These are phyloP conservation scores for Ganaspis sp. DNA, from an alignment of 1,140 invertebrate genomes.

Conservation along the genomic window DNA sequence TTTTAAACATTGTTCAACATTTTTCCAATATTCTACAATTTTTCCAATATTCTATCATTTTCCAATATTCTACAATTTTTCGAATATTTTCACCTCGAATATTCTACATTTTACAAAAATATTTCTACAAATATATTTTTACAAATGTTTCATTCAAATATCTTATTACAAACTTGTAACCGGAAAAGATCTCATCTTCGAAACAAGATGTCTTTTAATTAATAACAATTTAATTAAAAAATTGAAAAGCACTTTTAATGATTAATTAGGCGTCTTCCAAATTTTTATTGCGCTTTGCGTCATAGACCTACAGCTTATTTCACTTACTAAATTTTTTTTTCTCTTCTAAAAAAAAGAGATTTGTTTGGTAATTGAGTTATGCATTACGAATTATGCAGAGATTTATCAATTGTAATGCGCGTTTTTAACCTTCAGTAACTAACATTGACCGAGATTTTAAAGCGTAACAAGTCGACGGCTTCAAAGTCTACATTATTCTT, in stretches of 20 bases:
- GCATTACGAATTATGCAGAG: constrained; percentile 21
- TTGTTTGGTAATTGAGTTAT: constrained; percentile 18
- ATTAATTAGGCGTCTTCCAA: background rate
- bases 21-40: background rate
- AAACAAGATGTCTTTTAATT: too few relatives aligned
- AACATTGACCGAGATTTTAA: background rate
- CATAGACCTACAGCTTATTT: background rate
- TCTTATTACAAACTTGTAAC: too few relatives aligned
- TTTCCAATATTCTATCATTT: too few relatives aligned
- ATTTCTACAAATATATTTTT: too few relatives aligned
- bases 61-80: too few relatives aligned
- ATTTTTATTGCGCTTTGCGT: constrained; percentile 2
- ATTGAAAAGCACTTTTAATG: too few relatives aligned
- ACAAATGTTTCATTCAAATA: too few relatives aligned
- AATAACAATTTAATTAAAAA: too few relatives aligned
- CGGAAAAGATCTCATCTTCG: too few relatives aligned
- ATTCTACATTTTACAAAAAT: too few relatives aligned
- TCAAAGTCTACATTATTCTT: constrained; percentile 12
- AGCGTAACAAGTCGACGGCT: constrained; percentile 4
- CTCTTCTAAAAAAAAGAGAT: background rate
- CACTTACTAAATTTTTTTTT: background rate
- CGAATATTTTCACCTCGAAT: too few relatives aligned
- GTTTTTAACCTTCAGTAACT: background rate
- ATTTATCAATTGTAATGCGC: background rate
- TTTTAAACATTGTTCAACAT: background rate